phyloP scores from a whole-genome alignment of 2,888 invertebrate genomes.

The Tanypteryx hageni region DNA sequence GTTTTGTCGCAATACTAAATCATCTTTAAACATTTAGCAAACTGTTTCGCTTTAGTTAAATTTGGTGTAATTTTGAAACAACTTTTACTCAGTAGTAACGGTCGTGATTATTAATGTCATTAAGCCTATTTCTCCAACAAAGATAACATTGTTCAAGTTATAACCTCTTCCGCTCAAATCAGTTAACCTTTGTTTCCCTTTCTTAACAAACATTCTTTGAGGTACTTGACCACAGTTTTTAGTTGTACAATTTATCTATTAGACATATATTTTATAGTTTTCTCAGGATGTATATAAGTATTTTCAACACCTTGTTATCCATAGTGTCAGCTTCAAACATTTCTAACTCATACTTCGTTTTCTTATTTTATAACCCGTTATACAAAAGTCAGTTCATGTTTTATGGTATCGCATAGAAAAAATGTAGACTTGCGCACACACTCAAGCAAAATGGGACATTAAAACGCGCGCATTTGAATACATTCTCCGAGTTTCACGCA shows the following conservation, averaged over 20 bases:
- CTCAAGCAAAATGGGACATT: neutral
- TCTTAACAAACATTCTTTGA: no score
- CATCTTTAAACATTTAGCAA: no score
- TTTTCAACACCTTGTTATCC: neutral
- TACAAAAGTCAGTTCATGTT: neutral
- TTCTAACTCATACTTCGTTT: neutral
- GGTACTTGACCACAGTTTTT: neutral
- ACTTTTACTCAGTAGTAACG: no score
- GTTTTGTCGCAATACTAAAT: no score
- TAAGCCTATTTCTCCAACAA: no score
- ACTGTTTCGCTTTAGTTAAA: no score
- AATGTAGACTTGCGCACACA: neutral
- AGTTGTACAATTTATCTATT: neutral
- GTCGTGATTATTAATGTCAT: no score
- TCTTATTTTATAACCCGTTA: neutral
- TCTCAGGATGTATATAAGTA: neutral
- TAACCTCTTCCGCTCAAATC: no score
- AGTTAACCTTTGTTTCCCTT: no score
- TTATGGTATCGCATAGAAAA: neutral
- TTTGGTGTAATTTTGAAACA: no score
- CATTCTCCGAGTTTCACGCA: neutral
- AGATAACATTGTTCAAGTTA: no score
- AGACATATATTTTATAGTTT: neutral
- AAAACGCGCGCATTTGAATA: neutral
- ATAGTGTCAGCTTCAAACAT: no score